Percentiles rank a stretch among this genome's conserved stretches.
Evolutionary conservation across 2,113 vertebrate genomes (phyloP).

Genomic region (Sebastes schlegelii): DNA sequence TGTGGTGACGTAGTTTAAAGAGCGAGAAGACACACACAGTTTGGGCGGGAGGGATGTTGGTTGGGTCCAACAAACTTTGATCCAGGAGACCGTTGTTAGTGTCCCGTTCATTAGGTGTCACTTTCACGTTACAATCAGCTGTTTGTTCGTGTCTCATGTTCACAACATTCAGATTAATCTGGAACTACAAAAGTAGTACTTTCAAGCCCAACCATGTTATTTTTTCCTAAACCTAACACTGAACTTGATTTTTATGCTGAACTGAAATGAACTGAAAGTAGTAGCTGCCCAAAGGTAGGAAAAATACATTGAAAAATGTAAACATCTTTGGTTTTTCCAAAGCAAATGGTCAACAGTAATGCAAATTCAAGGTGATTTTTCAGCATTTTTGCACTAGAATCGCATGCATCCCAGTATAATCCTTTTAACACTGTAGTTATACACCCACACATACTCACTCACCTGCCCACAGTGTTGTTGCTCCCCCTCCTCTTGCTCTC

Average conservation of each 20-base stretch:
- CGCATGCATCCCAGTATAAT: not conserved
- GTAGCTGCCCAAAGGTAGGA: not conserved
- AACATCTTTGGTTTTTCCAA: not conserved
- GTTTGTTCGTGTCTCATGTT: no score
- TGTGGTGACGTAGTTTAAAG: no score
- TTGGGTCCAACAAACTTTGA: no score
- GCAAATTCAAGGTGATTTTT: not conserved
- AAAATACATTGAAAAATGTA: not conserved
- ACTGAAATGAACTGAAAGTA: not conserved
- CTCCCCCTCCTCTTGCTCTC: constrained; percentile 1
- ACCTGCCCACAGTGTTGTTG: constrained; percentile 1
- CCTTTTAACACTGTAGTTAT: constrained; percentile 6
- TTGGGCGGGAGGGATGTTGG: no score
- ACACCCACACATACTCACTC: constrained; percentile 1
- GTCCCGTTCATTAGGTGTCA: no score
- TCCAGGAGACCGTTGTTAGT: no score
- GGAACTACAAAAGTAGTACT: no score
- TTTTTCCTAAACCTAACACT: not conserved
- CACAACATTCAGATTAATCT: no score
- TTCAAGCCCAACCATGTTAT: no score
- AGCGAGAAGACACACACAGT: no score
- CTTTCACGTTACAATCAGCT: no score
- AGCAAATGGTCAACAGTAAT: not conserved
- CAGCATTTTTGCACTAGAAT: not conserved
- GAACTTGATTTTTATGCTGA: not conserved